Conservation (phyloP, 2,113 vertebrate species). For the Choloepus hoffmanni region DNA sequence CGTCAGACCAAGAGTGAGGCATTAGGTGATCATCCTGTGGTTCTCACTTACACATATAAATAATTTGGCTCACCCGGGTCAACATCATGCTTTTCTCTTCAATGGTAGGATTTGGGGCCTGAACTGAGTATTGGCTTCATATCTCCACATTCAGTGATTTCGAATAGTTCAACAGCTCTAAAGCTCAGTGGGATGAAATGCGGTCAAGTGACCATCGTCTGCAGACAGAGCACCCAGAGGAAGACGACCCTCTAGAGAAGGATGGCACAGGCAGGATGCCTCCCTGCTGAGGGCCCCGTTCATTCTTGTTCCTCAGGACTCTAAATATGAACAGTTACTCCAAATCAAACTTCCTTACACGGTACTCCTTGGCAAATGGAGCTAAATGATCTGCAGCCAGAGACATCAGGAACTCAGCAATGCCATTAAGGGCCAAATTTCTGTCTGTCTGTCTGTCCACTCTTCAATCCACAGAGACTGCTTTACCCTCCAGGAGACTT, state of each 20-base stretch:
- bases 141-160: not conserved
- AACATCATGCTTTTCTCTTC: not conserved
- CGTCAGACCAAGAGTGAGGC: not conserved
- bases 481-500: not conserved
- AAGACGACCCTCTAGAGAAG: not conserved
- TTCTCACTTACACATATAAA: not conserved
- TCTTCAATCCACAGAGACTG: not conserved
- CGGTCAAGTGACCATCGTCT: not conserved
- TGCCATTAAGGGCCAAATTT: not conserved
- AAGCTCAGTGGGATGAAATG: not conserved
- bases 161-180: not conserved
- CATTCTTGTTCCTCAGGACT: not conserved
- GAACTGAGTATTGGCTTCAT: not conserved
- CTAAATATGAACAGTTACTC: not conserved
- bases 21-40: not conserved
- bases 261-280: fast-evolving
- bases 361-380: not conserved
- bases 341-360: not conserved
- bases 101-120: not conserved
- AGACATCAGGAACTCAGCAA: not conserved
- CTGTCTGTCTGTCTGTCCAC: not conserved
- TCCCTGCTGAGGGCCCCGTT: too few relatives aligned
- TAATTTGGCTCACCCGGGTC: not conserved
- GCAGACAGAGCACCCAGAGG: not conserved
- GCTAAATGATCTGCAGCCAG: not conserved